These are phyloP conservation scores for Chauna torquata DNA, from an alignment of 2,113 vertebrate genomes.

Conservation along the genomic window DNA sequence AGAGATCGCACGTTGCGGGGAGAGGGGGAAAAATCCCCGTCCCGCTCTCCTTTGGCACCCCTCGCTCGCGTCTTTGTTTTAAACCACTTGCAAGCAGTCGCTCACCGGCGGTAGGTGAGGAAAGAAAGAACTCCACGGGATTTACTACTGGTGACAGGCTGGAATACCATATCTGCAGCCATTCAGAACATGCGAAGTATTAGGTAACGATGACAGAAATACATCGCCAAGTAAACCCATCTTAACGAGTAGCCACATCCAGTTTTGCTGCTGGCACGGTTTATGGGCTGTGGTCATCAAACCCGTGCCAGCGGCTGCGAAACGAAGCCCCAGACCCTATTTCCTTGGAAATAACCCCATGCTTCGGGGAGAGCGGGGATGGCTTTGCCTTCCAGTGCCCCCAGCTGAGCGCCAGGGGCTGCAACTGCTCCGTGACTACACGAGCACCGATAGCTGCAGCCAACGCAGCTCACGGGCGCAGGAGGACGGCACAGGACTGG, in stretches of 20 bases:
- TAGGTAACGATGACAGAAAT: neutral
- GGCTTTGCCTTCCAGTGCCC: neutral
- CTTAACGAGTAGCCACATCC: accelerated
- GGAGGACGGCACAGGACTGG: accelerated
- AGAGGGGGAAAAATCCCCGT: neutral
- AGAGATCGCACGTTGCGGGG: accelerated
- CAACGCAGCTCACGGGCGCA: neutral
- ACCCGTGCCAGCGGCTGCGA: neutral
- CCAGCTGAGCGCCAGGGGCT: neutral
- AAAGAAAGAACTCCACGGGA: neutral
- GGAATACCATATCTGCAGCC: neutral
- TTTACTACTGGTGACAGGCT: neutral
- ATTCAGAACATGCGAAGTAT: neutral
- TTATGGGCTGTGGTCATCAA: neutral
- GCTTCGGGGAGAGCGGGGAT: neutral
- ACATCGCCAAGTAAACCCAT: neutral
- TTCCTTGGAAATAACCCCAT: neutral
- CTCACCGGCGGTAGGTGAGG: neutral
- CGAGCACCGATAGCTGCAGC: neutral
- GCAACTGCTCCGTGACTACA: neutral
- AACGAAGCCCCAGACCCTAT: neutral
- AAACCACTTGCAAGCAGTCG: neutral
- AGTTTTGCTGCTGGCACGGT: neutral
- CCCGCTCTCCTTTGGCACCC: accelerated
- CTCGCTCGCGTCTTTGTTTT: neutral